Evolutionary conservation across 2,113 vertebrate genomes (phyloP), one percentile per base, ranked within the genome.

Genomic region (Neolamprologus sp.): DNA sequence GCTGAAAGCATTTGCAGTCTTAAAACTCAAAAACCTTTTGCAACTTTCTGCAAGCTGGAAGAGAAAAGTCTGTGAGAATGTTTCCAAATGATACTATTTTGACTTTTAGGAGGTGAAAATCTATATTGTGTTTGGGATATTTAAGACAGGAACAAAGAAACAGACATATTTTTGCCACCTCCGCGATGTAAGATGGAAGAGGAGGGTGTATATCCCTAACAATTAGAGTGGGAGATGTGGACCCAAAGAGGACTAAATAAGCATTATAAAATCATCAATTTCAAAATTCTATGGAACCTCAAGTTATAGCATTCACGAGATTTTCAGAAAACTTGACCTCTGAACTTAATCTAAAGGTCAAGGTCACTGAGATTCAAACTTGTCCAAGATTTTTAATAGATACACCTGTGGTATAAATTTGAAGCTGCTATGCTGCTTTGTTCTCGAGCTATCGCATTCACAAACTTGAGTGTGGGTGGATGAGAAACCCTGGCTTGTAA

Each of bases 101-200:
- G 89, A 88, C 89, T 87, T 84, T 82, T 45, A 83, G 21, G 45
- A 81, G 82, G 73, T 68, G 87, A 91, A n/a, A 84, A 94, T 91
- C n/a, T 86, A 90, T 90, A 88, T 31, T 49, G 78, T 10, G 3
- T 78, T 89, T 19, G 7, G 31, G 37, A 83, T 81, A 58, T 65
- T 42, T 65, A 65, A 37, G 19, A 0, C 60, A 65, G 60, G 60
- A 65, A 65, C 60, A 65, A n/a, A 73, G 71, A 68, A 92, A 88
- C 45, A 0, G 85, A 55, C 78, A 58, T 71, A 3, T 5, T 83
- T 85, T 82, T 86, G 80, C 86, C 40, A 65, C 51, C 88, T 92
- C 85, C 0, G 6, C 2, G 4, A 65, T 65, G 0, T 5, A 65
- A n/a, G 31, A 65, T 65, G 1, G 6, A n/a, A 65, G 33, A 37